phyloP scores from a whole-genome alignment of 2,797 vertebrate genomes.

The Champsocephalus gunnari region DNA sequence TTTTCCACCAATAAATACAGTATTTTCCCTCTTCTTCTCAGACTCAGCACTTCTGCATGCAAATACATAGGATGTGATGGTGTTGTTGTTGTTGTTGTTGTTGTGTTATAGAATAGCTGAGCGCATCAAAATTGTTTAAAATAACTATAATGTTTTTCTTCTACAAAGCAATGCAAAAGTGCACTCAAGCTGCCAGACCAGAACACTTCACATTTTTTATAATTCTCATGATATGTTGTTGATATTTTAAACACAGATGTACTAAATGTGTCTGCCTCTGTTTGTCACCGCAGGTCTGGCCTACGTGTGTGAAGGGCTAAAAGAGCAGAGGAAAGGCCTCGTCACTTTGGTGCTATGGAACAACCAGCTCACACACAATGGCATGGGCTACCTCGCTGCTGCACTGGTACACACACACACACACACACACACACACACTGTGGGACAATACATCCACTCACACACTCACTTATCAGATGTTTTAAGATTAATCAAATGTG shows the following conservation, averaged over 20 bases:
- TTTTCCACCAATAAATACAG: not conserved
- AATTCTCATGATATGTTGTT: not conserved
- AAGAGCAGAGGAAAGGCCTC: slow-evolving; percentile 94
- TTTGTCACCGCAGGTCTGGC: slow-evolving; percentile 86
- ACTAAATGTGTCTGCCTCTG: slow-evolving; percentile 7
- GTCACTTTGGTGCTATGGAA: slow-evolving; percentile 97
- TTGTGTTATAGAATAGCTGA: not conserved
- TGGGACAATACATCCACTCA: not conserved
- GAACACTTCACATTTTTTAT: not conserved
- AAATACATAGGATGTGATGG: not conserved
- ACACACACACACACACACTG: slow-evolving; percentile 8
- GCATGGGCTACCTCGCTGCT: slow-evolving; percentile 94
- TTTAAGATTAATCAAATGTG: slow-evolving; percentile 16
- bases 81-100: not conserved
- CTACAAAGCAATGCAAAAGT: not conserved
- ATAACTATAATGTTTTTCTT: not conserved
- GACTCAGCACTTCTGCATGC: not conserved
- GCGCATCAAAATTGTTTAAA: not conserved
- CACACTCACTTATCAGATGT: slow-evolving; percentile 4
- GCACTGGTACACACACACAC: slow-evolving; percentile 87
- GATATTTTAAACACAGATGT: not conserved
- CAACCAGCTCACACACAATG: slow-evolving; percentile 96
- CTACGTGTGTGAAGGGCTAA: slow-evolving; percentile 94
- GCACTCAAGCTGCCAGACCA: too few species aligned
- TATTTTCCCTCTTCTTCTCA: not conserved